phyloP scores from a whole-genome alignment of 2,888 invertebrate species.

The Romanomermis culicivorax region DNA sequence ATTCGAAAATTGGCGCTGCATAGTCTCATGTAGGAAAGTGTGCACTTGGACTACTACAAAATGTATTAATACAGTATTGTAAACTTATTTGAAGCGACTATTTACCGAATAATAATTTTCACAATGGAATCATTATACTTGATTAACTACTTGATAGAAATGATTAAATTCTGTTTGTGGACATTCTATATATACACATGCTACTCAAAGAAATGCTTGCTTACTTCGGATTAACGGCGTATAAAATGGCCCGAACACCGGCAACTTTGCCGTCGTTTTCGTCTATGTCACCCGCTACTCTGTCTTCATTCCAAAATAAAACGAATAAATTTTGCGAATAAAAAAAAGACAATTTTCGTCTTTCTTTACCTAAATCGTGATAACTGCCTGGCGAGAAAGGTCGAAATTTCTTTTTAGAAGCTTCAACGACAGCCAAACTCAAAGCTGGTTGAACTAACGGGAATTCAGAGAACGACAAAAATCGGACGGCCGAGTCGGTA shows the following conservation, averaged over 20 bases:
- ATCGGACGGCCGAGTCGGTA: constrained; percentile 35
- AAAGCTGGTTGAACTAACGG: constrained; percentile 63
- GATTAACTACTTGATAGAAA: no score
- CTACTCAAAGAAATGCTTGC: no score
- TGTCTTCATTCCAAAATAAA: no score
- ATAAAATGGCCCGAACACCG: constrained; percentile 1
- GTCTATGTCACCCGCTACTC: constrained; percentile 1
- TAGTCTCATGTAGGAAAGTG: no score
- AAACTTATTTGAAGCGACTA: no score
- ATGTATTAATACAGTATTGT: no score
- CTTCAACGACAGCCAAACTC: constrained; percentile 66
- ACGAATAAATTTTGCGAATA: not conserved
- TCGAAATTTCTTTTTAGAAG: constrained; percentile 33
- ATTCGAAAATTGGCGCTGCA: no score
- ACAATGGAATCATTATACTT: no score
- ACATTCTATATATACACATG: no score
- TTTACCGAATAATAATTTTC: no score
- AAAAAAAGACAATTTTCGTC: not conserved
- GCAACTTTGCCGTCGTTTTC: not conserved
- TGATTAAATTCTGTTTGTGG: no score
- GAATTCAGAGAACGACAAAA: constrained; percentile 52
- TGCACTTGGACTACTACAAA: no score
- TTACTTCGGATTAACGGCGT: constrained; percentile 8
- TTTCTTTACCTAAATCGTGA: not conserved
- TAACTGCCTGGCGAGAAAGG: constrained; percentile 5